Base-by-base conservation (phyloP, 2,888 invertebrate genomes). In the Sisyra terminalis region DNA sequence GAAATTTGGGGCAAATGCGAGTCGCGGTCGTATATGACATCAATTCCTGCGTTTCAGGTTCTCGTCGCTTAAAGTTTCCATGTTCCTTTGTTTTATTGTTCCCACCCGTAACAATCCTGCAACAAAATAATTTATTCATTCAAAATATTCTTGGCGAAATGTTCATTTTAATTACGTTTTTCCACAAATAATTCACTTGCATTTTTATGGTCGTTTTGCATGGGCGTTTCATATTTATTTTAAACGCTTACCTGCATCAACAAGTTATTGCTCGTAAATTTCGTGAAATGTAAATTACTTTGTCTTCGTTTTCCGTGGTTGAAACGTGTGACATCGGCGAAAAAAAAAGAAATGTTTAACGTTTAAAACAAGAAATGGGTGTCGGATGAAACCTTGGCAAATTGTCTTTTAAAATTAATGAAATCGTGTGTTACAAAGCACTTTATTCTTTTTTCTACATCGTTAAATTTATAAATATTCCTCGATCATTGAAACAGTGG, bases 1-100 rank as follows among this genome's bases (percentile, higher is more conserved):
- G 60, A 50, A 66, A 65, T 53, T 66, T 67, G 50, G 65, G 61
- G 51, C 65, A 63, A 55, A 65, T 64, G 52, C 61, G 52, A 24
- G 58, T 56, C 49, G 56, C 55, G 50, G 50, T 51, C 41, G 50
- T 52, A 43, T 54, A 51, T 42, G 58, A 55, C 39, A 44, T 47
- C 35, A 45, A 50, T 51, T 49, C 53, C 52, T 51, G 46, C 44
- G 51, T 51, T 51, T 53, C 51, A 40, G 53, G 46, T 50, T 50
- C 47, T 46, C 49, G 45, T 42, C 46, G 46, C 11, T 29, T 29
- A 4, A 29, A 30, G 31, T 35, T 35, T 15, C 35, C 15, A 37
- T 48, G 47, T 31, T 45, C 45, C 24, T 46, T 46, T 43, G 56
- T 55, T 51, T 52, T 57, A 46, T 55, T 47, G 35, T 45, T 46